A percentile compares a stretch with the other conserved stretches of the same genome.
Evolutionary conservation across 2,797 vertebrate genomes (phyloP).

Genomic region (Karalla daura): DNA sequence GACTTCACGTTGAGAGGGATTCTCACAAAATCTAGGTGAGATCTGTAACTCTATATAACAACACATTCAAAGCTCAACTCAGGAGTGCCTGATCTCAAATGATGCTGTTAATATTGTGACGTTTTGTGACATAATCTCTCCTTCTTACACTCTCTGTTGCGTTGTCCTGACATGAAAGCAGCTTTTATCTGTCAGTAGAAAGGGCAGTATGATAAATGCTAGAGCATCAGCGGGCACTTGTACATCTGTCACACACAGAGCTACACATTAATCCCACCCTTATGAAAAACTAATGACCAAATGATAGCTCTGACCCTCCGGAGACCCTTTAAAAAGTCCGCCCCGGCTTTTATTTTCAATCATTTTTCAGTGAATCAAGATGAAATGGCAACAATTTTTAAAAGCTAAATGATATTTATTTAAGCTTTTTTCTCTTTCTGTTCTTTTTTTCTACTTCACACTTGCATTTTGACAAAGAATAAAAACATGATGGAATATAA

Average conservation of each 20-base stretch:
- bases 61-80: background rate
- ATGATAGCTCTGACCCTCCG: slow-evolving; percentile 48
- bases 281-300: slow-evolving; percentile 65
- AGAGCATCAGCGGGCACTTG: slow-evolving; percentile 3
- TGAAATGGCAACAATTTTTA: background rate
- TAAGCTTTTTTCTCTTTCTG: no score
- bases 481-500: background rate
- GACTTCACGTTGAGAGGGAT: background rate
- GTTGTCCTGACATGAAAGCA: background rate
- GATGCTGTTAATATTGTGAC: background rate
- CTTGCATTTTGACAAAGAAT: background rate
- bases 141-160: background rate
- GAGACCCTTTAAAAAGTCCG: slow-evolving; percentile 34
- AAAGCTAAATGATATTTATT: no score
- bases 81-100: background rate
- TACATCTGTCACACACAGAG: slow-evolving; percentile 30
- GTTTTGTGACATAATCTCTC: background rate
- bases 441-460: background rate
- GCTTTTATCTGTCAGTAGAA: slow-evolving; percentile 4
- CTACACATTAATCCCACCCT: slow-evolving; percentile 38
- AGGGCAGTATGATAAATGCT: background rate
- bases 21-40: background rate
- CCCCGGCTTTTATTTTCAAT: slow-evolving; percentile 9
- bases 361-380: background rate
- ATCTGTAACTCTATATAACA: background rate